A percentile compares a stretch with the other conserved stretches of the same genome.
phyloP scores from a whole-genome alignment of 2,888 invertebrate species.

The Leptopilina drosophilae region DNA sequence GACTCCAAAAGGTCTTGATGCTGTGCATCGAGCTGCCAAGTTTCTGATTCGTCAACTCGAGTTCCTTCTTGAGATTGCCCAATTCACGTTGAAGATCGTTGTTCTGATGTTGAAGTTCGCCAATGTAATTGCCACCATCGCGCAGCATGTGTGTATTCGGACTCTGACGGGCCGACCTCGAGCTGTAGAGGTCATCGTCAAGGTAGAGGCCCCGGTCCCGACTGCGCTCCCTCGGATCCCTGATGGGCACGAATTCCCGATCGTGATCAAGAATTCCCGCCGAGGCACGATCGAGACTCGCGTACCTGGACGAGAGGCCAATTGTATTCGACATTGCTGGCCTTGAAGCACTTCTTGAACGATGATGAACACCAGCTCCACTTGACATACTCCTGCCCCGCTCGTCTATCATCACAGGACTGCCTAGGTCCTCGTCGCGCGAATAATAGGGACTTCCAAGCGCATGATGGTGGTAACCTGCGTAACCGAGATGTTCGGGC shows the following conservation, averaged over 20 bases:
- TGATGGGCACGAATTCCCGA: slow-evolving; percentile 91
- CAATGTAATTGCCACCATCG: slow-evolving; percentile 85
- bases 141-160: slow-evolving; percentile 83
- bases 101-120: slow-evolving; percentile 95
- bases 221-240: slow-evolving; percentile 85
- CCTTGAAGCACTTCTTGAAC: slow-evolving; percentile 89
- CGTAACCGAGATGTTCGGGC: slow-evolving; percentile 79
- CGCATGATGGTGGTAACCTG: slow-evolving; percentile 67
- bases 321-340: slow-evolving; percentile 79
- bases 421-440: slow-evolving; percentile 88
- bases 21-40: slow-evolving; percentile 99
- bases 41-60: slow-evolving; percentile 97
- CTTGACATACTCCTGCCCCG: slow-evolving; percentile 80
- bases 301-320: slow-evolving; percentile 80
- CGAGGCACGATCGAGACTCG: slow-evolving; percentile 84
- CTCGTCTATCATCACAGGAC: slow-evolving; percentile 91
- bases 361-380: slow-evolving; percentile 83
- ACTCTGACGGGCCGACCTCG: slow-evolving; percentile 84
- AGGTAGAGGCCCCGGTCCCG: slow-evolving; percentile 83
- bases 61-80: slow-evolving; percentile 93
- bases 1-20: slow-evolving; percentile 99
- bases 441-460: slow-evolving; percentile 78
- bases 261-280: slow-evolving; percentile 87
- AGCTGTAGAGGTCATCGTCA: slow-evolving; percentile 84
- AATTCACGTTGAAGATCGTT: slow-evolving; percentile 96